phyloP scores from a whole-genome alignment of 2,888 invertebrate genomes.

The Drosophila ezoana region DNA sequence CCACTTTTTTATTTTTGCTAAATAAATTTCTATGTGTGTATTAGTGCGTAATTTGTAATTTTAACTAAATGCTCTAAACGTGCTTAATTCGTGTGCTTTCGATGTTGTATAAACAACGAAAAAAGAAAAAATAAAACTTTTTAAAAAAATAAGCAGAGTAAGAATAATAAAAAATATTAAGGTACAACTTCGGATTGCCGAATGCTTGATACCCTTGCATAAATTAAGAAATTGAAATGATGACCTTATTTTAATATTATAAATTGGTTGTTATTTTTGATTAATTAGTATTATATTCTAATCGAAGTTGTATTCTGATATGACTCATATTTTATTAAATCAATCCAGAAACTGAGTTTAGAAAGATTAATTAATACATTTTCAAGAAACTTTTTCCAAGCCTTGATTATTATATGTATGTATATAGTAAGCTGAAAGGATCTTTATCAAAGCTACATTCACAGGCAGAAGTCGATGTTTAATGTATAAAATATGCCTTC shows the following conservation, averaged over 20 bases:
- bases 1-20: slow-evolving; percentile 31
- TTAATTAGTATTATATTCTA: not conserved
- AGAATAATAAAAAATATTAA: slow-evolving; percentile 33
- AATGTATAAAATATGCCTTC: no score
- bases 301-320: no score
- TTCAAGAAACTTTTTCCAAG: no score
- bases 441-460: no score
- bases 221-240: not conserved
- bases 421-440: no score
- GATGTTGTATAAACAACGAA: slow-evolving; percentile 57
- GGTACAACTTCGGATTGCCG: slow-evolving; percentile 20
- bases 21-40: slow-evolving; percentile 53
- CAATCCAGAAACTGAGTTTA: no score
- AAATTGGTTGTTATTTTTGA: not conserved
- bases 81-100: slow-evolving; percentile 65
- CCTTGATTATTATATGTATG: no score
- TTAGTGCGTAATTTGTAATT: slow-evolving; percentile 73
- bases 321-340: no score
- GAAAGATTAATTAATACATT: no score
- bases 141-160: slow-evolving; percentile 30
- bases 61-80: slow-evolving; percentile 69
- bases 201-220: slow-evolving; percentile 46
- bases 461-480: no score
- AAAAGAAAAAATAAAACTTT: slow-evolving; percentile 31
- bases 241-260: not conserved